A percentile compares a stretch with the other conserved stretches of the same genome.
Conservation (phyloP, 2,113 vertebrate genomes). For the Etheostoma spectabile region DNA sequence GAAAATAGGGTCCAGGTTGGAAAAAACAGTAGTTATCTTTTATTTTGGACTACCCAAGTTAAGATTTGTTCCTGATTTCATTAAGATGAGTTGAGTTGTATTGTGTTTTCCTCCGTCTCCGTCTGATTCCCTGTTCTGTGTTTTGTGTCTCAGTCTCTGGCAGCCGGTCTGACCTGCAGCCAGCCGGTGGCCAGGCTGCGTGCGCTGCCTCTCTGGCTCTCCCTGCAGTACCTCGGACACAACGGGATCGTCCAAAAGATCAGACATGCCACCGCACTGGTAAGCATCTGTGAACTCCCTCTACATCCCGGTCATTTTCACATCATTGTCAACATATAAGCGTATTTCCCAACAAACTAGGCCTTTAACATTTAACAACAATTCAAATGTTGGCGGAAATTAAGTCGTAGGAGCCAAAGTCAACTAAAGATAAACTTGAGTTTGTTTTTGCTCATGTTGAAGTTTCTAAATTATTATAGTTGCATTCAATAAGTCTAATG, state of each 20-base stretch:
- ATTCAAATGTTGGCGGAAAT: not conserved
- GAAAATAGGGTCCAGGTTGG: too few relatives aligned
- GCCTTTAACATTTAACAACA: not conserved
- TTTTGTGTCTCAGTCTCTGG: conserved; percentile 86
- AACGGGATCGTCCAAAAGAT: conserved; percentile 93
- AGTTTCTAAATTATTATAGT: too few relatives aligned
- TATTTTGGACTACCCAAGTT: not conserved
- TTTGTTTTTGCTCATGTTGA: too few relatives aligned
- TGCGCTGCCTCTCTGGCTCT: conserved; percentile 95
- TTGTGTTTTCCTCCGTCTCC: too few relatives aligned
- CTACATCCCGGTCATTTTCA: not conserved
- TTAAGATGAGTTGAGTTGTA: too few relatives aligned
- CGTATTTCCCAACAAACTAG: not conserved
- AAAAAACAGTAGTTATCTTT: too few relatives aligned
- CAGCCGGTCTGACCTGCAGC: conserved; percentile 93
- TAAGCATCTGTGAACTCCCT: conserved; percentile 66
- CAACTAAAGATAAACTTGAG: too few relatives aligned
- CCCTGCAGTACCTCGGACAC: conserved; percentile 94
- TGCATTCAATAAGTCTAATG: too few relatives aligned
- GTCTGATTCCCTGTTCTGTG: conserved; percentile 1
- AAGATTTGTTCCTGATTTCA: not conserved
- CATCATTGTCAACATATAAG: not conserved
- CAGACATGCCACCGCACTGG: conserved; percentile 88
- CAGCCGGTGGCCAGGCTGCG: conserved; percentile 93
- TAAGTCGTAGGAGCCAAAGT: too few relatives aligned